A percentile compares a stretch with the other conserved stretches of the same genome.
Conservation (phyloP, 2,113 vertebrate species). For the Heterocephalus glaber region DNA sequence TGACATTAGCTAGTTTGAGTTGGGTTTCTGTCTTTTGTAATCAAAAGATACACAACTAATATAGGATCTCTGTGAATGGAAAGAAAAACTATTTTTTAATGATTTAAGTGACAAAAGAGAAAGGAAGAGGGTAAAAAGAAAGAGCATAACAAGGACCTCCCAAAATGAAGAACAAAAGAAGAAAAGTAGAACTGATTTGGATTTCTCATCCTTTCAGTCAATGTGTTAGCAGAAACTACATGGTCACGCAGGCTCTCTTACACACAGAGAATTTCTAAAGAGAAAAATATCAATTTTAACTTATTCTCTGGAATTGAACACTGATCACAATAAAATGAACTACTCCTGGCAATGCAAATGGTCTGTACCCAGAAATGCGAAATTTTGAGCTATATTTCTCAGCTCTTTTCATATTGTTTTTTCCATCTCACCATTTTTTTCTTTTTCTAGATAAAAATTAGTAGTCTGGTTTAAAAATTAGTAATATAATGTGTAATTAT, state of each 20-base stretch:
- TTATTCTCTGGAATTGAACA: background rate
- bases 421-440: background rate
- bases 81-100: slow-evolving; percentile 7
- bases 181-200: slow-evolving; percentile 15
- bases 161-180: background rate
- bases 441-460: background rate
- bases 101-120: background rate
- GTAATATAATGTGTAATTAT: background rate
- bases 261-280: background rate
- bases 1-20: background rate
- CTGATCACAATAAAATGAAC: background rate
- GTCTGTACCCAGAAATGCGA: background rate
- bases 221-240: background rate
- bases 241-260: background rate
- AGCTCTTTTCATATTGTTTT: background rate
- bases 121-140: background rate
- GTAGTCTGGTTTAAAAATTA: background rate
- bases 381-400: background rate
- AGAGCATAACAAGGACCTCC: background rate
- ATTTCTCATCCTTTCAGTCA: slow-evolving; percentile 39
- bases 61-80: background rate
- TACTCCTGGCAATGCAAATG: background rate
- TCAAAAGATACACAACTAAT: slow-evolving; percentile 45
- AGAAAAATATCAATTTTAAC: background rate
- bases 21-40: slow-evolving; percentile 38